These are phyloP conservation scores for Sthenelais limicola DNA, from an alignment of 2,888 invertebrate species.

Conservation along the genomic window DNA sequence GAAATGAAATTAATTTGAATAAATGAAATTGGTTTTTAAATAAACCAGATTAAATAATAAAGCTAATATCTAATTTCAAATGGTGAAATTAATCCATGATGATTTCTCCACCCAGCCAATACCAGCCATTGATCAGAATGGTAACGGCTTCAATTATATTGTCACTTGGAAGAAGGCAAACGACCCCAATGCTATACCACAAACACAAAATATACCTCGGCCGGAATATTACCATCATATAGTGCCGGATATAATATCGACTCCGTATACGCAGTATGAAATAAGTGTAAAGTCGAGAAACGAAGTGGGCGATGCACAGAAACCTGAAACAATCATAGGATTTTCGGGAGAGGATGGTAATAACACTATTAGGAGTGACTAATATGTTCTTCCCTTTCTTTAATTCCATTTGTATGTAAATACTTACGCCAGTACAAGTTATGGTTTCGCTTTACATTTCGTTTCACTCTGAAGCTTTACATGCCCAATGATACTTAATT, in stretches of 20 bases:
- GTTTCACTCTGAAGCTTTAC: too few species aligned
- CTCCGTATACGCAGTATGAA: constrained; percentile 84
- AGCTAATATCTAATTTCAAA: too few species aligned
- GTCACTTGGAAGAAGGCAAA: constrained; percentile 88
- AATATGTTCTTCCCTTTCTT: too few species aligned
- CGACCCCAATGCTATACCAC: constrained; percentile 76
- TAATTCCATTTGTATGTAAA: too few species aligned
- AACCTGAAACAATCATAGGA: constrained; percentile 85
- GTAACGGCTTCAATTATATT: constrained; percentile 91
- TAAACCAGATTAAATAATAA: too few species aligned
- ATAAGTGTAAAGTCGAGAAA: constrained; percentile 95
- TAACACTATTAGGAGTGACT: too few species aligned
- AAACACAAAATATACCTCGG: constrained; percentile 74
- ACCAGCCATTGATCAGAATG: constrained; percentile 97
- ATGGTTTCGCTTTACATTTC: too few species aligned
- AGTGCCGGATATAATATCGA: constrained; percentile 38
- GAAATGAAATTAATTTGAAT: too few species aligned
- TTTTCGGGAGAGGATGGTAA: constrained; percentile 86
- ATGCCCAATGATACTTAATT: too few species aligned
- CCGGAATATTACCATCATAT: constrained; percentile 50
- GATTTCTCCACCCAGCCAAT: constrained; percentile 83
- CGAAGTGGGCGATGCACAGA: constrained; percentile 87
- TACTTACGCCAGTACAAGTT: too few species aligned
- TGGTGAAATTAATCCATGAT: too few species aligned
- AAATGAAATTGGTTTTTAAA: too few species aligned